Base-by-base conservation (phyloP, 2,888 invertebrate genomes). In the Hirtodrosophila alboralis region DNA sequence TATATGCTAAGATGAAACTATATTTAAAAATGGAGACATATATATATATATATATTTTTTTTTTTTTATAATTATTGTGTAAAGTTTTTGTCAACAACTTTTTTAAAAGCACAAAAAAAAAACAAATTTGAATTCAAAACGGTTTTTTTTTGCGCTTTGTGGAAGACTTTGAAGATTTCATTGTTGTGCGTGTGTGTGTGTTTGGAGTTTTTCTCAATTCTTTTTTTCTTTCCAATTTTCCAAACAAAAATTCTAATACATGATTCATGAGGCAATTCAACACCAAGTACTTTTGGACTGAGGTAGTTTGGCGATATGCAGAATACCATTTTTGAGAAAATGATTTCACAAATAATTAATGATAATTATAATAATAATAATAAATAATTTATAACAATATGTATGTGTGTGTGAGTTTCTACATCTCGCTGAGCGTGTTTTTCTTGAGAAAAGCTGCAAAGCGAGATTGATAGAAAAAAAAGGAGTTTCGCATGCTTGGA, bases 161-260 rank as follows among this genome's bases (percentile, higher is more conserved):
- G 87, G 87, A 87, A 87, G 87, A 87, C 87, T 74, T 77, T 63
- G 59, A 62, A 64, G 87, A 87, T 87, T 84, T 86, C 62, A 87
- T 86, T 85, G 84, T 26, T 60, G 16, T 41, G 27, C 18, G 34
- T 21, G 43, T 48, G 13, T 27, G 12, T 52, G 7, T 36, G 23
- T 33, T 18, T 36, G 14, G 49, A 6, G 1, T 18, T 18, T 18
- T 5, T 5, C 4, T 5, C 3, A 18, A 5, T 18, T 18, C 5
- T 18, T 18, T 36, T 31, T 37, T 16, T 38, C 33, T 64, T 70
- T 65, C 57, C n/a, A n/a, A n/a, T 18, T 66, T 66, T 58, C 27
- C 54, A 66, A 53, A 58, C 41, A 48, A 60, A 64, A 56, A 49
- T 65, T 60, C 72, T 65, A 76, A 76, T 80, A 73, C 64, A 65